phyloP scores from a whole-genome alignment of 2,797 vertebrate species.

The Falco biarmicus region DNA sequence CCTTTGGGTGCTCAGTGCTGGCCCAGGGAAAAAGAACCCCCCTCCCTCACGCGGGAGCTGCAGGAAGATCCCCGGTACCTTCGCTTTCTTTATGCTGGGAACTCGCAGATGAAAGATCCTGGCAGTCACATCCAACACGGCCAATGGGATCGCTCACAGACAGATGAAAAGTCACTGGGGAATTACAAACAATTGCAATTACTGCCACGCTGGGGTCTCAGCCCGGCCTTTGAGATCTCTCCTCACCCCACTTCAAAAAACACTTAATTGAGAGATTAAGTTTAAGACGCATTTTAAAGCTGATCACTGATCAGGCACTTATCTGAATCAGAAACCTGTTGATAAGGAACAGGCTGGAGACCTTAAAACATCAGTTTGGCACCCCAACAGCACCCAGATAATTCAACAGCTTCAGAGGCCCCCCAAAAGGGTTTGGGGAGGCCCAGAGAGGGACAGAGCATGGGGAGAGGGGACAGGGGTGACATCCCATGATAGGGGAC shows the following conservation, averaged over 20 bases:
- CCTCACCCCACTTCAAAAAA: no score
- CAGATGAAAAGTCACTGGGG: rapidly evolving
- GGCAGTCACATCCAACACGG: neutral
- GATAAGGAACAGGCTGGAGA: neutral
- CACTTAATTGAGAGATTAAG: rapidly evolving
- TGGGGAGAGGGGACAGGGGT: rapidly evolving
- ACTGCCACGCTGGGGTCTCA: rapidly evolving
- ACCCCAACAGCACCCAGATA: neutral
- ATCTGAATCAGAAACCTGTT: no score
- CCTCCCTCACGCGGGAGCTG: rapidly evolving
- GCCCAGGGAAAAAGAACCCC: no score
- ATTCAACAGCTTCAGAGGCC: neutral
- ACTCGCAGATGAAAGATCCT: rapidly evolving
- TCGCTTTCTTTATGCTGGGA: neutral
- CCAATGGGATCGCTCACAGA: neutral
- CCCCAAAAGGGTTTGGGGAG: neutral
- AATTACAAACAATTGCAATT: rapidly evolving
- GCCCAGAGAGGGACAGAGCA: neutral
- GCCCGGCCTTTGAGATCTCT: rapidly evolving
- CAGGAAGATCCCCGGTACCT: neutral
- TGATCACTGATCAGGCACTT: rapidly evolving
- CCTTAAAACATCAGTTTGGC: neutral
- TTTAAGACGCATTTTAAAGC: neutral
- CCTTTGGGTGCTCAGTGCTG: neutral
- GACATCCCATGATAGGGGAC: rapidly evolving